Evolutionary conservation across 1,140 invertebrate species (phyloP).

Genomic region (Augochlora pura): DNA sequence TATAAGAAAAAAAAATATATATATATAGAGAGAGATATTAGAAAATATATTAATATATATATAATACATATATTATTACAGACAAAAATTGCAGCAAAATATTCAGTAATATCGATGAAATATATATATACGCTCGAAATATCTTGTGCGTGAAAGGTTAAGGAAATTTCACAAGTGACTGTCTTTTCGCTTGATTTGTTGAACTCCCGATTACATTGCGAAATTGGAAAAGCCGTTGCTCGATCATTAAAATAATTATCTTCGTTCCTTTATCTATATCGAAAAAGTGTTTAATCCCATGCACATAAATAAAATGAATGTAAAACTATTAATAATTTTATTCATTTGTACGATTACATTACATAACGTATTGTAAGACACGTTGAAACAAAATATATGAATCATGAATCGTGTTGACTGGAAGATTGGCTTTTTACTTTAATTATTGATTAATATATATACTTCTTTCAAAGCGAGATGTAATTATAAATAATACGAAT

Average conservation of each 20-base stretch:
- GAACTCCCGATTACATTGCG: background rate
- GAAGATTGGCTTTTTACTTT: background rate
- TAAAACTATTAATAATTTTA: background rate
- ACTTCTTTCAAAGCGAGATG: background rate
- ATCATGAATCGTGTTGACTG: background rate
- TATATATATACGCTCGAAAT: conserved; percentile 19
- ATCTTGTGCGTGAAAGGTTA: conserved; percentile 3
- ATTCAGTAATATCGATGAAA: background rate
- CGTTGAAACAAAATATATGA: background rate
- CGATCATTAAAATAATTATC: background rate
- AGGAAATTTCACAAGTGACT: background rate
- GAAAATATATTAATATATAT: too few species aligned
- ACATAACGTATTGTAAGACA: background rate
- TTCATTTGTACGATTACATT: background rate
- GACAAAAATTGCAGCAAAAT: background rate
- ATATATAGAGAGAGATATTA: too few species aligned
- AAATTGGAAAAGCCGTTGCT: background rate
- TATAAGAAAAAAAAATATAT: background rate
- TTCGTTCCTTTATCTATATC: background rate
- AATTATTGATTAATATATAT: too few species aligned
- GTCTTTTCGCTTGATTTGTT: background rate
- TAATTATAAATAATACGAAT: background rate
- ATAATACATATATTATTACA: background rate
- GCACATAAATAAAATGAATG: background rate
- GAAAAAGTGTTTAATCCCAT: background rate